Percentiles rank a stretch among this genome's conserved stretches.
Conservation (phyloP, 2,797 vertebrate species). For the Neoniphon sammara region DNA sequence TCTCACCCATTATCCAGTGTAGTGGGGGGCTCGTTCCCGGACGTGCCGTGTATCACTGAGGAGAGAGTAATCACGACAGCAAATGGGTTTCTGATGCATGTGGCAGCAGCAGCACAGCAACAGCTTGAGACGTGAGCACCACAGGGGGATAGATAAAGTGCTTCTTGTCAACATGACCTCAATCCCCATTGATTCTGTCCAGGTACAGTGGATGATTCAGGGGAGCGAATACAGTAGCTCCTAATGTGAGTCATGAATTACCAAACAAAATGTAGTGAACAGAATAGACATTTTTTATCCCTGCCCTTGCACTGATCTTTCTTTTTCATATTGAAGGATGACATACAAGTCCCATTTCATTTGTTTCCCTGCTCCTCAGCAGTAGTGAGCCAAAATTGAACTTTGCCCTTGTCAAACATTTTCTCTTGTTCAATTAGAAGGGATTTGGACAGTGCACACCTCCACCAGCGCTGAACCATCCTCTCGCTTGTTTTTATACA, state of each 20-base stretch:
- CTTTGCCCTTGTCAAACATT: conserved; percentile 3
- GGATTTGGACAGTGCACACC: conserved; percentile 34
- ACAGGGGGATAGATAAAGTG: conserved; percentile 36
- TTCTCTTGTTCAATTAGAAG: not conserved
- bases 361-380: conserved; percentile 29
- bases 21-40: not conserved
- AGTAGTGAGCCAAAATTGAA: conserved; percentile 1
- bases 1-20: conserved; percentile 6
- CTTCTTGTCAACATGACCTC: conserved; percentile 20
- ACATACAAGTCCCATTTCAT: not conserved
- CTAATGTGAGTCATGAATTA: conserved; percentile 32
- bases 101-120: conserved; percentile 22
- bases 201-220: conserved; percentile 22
- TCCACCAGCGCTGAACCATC: conserved; percentile 5
- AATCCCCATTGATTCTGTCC: conserved; percentile 26
- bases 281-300: conserved; percentile 15
- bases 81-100: conserved; percentile 63
- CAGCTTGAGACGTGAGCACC: conserved; percentile 32
- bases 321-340: not conserved
- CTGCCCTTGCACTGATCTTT: conserved; percentile 35
- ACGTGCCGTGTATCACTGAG: conserved; percentile 35
- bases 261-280: conserved; percentile 6
- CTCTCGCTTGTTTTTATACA: too few relatives aligned
- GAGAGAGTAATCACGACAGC: conserved; percentile 41
- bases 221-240: conserved; percentile 16